Percentiles rank a stretch among this genome's conserved stretches.
Evolutionary conservation across 2,113 vertebrate species (phyloP).

Genomic region (Corydoras sp.): DNA sequence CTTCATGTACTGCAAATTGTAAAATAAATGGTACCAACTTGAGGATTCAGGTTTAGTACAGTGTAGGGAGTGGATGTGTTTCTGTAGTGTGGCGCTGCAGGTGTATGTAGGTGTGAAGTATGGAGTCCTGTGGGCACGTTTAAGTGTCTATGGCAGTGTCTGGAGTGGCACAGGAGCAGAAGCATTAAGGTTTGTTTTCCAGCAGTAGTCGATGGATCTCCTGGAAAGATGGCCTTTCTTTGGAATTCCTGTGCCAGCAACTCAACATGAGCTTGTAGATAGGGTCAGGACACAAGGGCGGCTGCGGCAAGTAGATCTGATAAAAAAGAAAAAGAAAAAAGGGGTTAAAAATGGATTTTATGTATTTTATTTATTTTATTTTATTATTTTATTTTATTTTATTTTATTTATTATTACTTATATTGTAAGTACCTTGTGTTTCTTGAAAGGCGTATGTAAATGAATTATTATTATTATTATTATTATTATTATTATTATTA

Average conservation of each 20-base stretch:
- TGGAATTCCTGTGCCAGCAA: conserved; percentile 93
- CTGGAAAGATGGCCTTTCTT: conserved; percentile 87
- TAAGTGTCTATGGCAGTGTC: conserved; percentile 45
- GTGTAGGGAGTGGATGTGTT: conserved; percentile 4
- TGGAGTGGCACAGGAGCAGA: neutral
- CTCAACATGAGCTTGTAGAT: conserved; percentile 96
- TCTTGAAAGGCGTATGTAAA: too few relatives aligned
- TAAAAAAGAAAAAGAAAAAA: too few relatives aligned
- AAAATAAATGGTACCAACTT: neutral
- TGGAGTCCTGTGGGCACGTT: conserved; percentile 43
- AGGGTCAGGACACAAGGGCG: conserved; percentile 80
- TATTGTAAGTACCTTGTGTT: too few relatives aligned
- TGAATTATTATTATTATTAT: too few relatives aligned
- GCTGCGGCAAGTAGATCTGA: conserved; percentile 91
- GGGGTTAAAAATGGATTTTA: too few relatives aligned
- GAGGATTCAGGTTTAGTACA: neutral
- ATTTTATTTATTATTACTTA: too few relatives aligned
- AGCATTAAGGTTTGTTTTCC: conserved; percentile 62
- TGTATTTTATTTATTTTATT: too few relatives aligned
- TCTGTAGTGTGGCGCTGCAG: conserved; percentile 5
- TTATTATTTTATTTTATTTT: too few relatives aligned
- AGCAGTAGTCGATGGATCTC: conserved; percentile 82
- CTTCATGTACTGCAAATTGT: conserved; percentile 5
- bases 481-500: too few relatives aligned
- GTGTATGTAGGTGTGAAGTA: conserved; percentile 13